Evolutionary conservation across 1,140 invertebrate species (phyloP), one percentile per base, ranked within the genome.

Genomic region (Carposina sasakii): DNA sequence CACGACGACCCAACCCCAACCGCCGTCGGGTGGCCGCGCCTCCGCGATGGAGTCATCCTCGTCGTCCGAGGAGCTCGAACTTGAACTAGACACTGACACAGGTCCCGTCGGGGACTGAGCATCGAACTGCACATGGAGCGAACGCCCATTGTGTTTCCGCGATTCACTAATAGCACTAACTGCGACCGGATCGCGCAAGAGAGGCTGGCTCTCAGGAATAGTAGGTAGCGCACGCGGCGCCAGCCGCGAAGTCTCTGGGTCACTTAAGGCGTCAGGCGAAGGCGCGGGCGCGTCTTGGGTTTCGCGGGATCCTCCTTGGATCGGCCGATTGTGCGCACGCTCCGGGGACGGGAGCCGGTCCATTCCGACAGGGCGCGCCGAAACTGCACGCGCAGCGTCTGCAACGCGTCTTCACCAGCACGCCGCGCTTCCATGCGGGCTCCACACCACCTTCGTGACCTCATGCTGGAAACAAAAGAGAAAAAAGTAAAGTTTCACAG

Each of bases 1-100:
- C 43, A 97, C 86, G 67, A 96, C 88, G 47, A 96, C 90, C 91
- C 91, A 93, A 15, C 92, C 92, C 90, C 91, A 93, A 1, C 92
- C 92, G 15, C 92, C 92, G 64, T 93, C 92, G 1, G 92, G 92
- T 0, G 92, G 89, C 30, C 89, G 78, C 0, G 89, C 87, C 65
- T 92, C 91, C 0, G 90, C 86, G 44, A 90, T 84, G 4, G 84
- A 89, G 1, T 90, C 61, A 17, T 89, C 91, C 36, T 89, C 88
- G 49, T 88, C 89, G 28, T 90, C 89, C 2, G 88, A 89, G 0
- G 86, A 88, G 42, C 78, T 86, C 22, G 81, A 86, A 17, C 76
- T 76, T 6, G 82, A 85, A 41, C 76, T 76, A 3, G 85, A 85
- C 3, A 85, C 72, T 9, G 87, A 87, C 17, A 83, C 81, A 2